Conservation (phyloP, 2,888 invertebrate species). For the Drosophila kanekoi region DNA sequence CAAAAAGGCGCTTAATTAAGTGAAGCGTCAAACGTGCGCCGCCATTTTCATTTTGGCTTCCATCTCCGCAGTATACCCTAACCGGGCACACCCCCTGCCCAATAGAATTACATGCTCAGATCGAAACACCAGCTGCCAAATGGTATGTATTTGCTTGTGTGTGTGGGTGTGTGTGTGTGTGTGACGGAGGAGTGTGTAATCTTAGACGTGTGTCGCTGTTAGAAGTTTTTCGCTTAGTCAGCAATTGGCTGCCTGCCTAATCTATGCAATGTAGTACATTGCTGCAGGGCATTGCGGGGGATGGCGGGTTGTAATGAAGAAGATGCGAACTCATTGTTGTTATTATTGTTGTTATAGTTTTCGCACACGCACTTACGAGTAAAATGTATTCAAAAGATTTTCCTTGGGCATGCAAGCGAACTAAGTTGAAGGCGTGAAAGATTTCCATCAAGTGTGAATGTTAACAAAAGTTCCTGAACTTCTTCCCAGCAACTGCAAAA, state of each 20-base stretch:
- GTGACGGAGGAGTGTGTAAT: slow-evolving; percentile 33
- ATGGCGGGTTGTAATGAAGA: background rate
- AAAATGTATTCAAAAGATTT: slow-evolving; percentile 16
- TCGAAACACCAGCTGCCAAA: slow-evolving; percentile 9
- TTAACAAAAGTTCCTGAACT: slow-evolving; percentile 20
- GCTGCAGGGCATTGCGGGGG: background rate
- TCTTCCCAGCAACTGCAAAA: background rate
- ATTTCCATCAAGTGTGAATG: slow-evolving; percentile 30
- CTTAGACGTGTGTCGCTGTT: slow-evolving; percentile 49
- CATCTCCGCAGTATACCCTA: background rate
- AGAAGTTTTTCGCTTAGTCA: slow-evolving; percentile 55
- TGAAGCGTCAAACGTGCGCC: slow-evolving; percentile 71
- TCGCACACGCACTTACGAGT: slow-evolving; percentile 15
- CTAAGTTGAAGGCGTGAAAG: slow-evolving; percentile 16
- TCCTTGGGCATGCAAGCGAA: background rate
- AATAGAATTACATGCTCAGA: slow-evolving; percentile 16
- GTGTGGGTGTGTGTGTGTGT: slow-evolving; percentile 2
- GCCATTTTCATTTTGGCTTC: slow-evolving; percentile 53
- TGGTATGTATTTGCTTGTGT: background rate
- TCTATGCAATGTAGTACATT: slow-evolving; percentile 15
- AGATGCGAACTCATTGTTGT: slow-evolving; percentile 22
- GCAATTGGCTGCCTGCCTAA: slow-evolving; percentile 35
- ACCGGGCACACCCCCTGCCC: background rate
- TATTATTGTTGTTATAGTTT: slow-evolving; percentile 37
- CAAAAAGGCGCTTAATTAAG: slow-evolving; percentile 78